phyloP scores from a whole-genome alignment of 2,113 vertebrate genomes.

The Poecilia latipinna region DNA sequence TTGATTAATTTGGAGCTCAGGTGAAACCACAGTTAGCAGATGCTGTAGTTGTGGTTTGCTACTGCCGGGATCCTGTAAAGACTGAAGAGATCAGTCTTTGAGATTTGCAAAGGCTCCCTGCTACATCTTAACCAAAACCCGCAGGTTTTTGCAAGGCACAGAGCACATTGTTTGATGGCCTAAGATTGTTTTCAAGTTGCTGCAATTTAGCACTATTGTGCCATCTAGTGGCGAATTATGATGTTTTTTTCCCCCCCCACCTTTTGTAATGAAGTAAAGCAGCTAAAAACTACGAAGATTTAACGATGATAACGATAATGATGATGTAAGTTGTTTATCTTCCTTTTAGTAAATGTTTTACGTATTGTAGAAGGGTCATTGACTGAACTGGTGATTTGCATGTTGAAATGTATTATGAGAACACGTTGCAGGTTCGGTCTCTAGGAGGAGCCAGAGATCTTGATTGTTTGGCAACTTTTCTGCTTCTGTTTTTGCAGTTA shows the following conservation, averaged over 20 bases:
- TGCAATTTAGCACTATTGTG: conserved; percentile 41
- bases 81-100: conserved; percentile 60
- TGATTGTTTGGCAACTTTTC: neutral
- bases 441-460: conserved; percentile 42
- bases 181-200: neutral
- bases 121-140: conserved; percentile 27
- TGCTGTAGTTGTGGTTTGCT: conserved; percentile 68
- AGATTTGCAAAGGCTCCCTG: conserved; percentile 25
- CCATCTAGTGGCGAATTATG: conserved; percentile 63
- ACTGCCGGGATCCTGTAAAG: conserved; percentile 62
- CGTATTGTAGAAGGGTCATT: neutral
- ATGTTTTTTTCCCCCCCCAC: neutral
- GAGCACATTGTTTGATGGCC: neutral
- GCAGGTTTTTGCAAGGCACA: conserved; percentile 19
- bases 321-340: neutral
- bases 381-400: neutral
- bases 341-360: neutral
- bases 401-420: neutral
- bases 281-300: neutral
- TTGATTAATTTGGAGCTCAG: conserved; percentile 50
- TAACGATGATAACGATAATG: neutral
- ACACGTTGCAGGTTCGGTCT: conserved; percentile 11
- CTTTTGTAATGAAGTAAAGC: neutral
- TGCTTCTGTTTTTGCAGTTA: neutral
- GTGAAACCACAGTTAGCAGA: conserved; percentile 50